phyloP scores from a whole-genome alignment of 2,113 vertebrate species.

The Nycticebus coucang region DNA sequence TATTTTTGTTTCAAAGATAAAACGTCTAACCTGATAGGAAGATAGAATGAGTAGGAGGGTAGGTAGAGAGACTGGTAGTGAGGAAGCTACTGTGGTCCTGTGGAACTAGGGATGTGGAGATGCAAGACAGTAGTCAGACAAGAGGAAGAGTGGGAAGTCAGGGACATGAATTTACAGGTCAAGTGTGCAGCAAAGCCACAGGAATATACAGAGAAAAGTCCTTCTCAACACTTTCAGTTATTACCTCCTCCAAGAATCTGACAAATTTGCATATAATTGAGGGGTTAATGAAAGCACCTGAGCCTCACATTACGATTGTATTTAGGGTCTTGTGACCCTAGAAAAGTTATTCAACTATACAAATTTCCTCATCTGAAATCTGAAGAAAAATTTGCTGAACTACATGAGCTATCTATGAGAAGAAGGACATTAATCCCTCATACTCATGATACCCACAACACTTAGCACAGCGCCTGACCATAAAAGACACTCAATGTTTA shows the following conservation, averaged over 20 bases:
- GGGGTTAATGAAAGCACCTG: background rate
- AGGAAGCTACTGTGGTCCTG: background rate
- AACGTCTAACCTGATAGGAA: background rate
- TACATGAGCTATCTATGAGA: background rate
- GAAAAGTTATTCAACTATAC: background rate
- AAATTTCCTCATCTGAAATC: background rate
- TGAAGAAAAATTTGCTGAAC: background rate
- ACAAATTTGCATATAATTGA: background rate
- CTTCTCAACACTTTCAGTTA: background rate
- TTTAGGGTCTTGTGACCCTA: background rate
- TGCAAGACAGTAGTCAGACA: background rate
- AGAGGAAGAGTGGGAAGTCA: background rate
- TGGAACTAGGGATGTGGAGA: background rate
- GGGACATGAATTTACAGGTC: background rate
- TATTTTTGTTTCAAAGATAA: conserved; percentile 27
- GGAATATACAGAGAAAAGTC: background rate
- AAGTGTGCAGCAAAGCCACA: background rate
- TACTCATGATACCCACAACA: background rate
- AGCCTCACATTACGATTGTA: background rate
- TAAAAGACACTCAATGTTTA: background rate
- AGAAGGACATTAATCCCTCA: background rate
- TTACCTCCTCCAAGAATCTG: background rate
- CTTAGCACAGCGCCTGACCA: background rate
- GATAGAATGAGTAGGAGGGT: background rate
- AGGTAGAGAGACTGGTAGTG: background rate